Conservation (phyloP, 2,888 invertebrate genomes). For the Ommatoiulus sabulosus region DNA sequence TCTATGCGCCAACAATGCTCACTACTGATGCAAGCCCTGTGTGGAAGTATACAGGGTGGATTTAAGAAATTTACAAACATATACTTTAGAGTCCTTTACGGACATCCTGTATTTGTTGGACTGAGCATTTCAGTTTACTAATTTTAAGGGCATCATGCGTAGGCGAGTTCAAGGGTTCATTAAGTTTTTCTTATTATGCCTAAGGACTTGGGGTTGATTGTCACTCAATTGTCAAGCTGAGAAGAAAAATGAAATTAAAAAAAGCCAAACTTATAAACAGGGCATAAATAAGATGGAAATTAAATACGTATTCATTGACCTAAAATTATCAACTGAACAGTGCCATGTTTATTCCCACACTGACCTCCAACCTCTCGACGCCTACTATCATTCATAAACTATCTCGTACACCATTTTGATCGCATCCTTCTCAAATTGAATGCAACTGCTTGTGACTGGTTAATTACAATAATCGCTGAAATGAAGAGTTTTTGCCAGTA, state of each 20-base stretch:
- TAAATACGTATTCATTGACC: conserved; percentile 26
- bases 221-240: neutral
- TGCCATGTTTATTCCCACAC: conserved; percentile 23
- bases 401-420: neutral
- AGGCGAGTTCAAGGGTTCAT: neutral
- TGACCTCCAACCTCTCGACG: neutral
- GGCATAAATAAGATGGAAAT: conserved; percentile 21
- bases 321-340: neutral
- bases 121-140: neutral
- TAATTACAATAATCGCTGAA: neutral
- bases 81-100: no score
- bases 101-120: no score
- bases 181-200: neutral
- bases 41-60: neutral
- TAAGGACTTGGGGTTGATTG: neutral
- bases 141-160: neutral
- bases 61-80: no score
- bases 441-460: neutral
- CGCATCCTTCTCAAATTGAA: neutral
- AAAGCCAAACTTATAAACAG: neutral
- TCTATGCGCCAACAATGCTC: neutral
- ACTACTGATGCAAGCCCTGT: neutral
- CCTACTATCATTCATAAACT: conserved; percentile 40
- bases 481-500: neutral
- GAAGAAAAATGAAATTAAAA: neutral